Conservation (phyloP, 2,113 vertebrate genomes). For the Siniperca chuatsi region DNA sequence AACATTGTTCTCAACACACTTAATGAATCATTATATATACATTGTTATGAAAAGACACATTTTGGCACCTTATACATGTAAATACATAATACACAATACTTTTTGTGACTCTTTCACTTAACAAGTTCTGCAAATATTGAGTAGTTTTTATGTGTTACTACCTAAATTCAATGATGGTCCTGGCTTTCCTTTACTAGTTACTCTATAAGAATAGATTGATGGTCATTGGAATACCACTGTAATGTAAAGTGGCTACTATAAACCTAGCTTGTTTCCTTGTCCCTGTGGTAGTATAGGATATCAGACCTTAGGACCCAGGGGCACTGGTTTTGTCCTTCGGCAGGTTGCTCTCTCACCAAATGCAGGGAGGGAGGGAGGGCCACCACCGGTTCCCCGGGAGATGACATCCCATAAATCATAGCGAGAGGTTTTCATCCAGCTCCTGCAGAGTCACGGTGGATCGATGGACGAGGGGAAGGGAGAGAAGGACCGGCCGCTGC, state of each 20-base stretch:
- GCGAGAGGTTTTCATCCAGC: constrained; percentile 71
- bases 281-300: not conserved
- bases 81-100: not conserved
- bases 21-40: not conserved
- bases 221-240: not conserved
- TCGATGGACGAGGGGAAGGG: constrained; percentile 62
- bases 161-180: not conserved
- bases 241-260: constrained; percentile 9
- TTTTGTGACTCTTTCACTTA: not conserved
- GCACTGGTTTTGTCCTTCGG: constrained; percentile 29
- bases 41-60: not conserved
- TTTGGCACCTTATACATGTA: not conserved
- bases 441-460: constrained; percentile 74
- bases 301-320: constrained; percentile 42
- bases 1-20: not conserved
- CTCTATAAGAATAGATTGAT: constrained; percentile 9
- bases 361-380: constrained; percentile 31
- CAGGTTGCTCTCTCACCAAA: constrained; percentile 26
- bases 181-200: not conserved
- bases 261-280: not conserved
- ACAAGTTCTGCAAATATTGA: not conserved
- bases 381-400: constrained; percentile 45
- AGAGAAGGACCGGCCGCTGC: constrained; percentile 30
- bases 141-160: not conserved
- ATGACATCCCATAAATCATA: constrained; percentile 80